Base-by-base conservation (phyloP, 2,888 invertebrate species). In the Rhagophthalmus giganteus region DNA sequence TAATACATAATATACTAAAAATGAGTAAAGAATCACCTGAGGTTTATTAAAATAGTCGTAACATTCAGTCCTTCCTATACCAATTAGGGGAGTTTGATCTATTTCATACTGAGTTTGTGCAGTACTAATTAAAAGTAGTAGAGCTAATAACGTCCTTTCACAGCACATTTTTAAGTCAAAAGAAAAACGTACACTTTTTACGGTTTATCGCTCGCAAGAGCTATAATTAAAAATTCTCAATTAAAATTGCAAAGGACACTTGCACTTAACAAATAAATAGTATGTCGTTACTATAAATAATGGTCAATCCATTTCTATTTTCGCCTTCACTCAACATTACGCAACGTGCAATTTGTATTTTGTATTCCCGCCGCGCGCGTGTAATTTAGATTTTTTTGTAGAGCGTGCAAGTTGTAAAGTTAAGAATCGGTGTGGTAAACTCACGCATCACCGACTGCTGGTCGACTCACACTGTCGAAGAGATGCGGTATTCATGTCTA, bases 41-140 rank as follows among this genome's bases (percentile, higher is more conserved):
- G 81, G 78, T 65, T 76, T 72, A 40, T 77, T 76, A 59, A 78
- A 80, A 45, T 75, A 74, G 68, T 81, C 80, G 63, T 81, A 81
- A 65, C 81, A 81, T 62, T 75, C 67, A 24, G 71, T 74, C 37
- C 70, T 69, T 51, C 66, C 69, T 30, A 59, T 61, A 13, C 72
- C 73, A 15, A 71, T 58, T 9, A 55, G 67, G 20, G 74, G 74
- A 28, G 74, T 73, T 32, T 72, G 64, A 12, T 67, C 65, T 26
- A 34, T 33, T 14, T 63, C 64, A n/a, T 27, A 15, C 41, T n/a
- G 35, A 46, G 20, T 16, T 16, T 9, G 8, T n/a, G 2, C 2
- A 13, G 41, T 24, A n/a, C n/a, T 27, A 31, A 41, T 9, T 13
- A 46, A 32, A 15, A 20, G n/a, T 7, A 52, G 25, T n/a, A 44